Base-by-base conservation (phyloP, 2,113 vertebrate species). In the Eulemur macaco region DNA sequence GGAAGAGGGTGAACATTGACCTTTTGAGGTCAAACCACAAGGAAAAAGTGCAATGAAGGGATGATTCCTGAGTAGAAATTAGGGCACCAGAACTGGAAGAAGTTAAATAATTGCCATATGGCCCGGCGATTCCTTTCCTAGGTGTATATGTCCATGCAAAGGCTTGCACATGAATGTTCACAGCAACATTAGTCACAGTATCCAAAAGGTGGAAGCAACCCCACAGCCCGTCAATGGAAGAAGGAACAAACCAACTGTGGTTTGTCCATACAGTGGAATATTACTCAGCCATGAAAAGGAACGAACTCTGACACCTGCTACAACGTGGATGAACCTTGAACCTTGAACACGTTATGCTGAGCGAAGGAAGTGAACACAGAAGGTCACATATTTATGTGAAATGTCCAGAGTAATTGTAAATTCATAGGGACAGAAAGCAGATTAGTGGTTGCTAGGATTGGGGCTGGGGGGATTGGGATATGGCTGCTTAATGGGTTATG, bases 381-480 rank as follows among this genome's bases (percentile, higher is more conserved):
- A 71, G 3, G 3, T 73, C 78, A 52, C 50, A 42, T 27, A 29
- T 29, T 4, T 63, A 5, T 37, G 8, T n/a, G 54, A 37, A 50
- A 29, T 25, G 47, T 84, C 18, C 37, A 71, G 34, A 90, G 15
- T 17, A 39, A 34, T 17, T 18, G 37, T 0, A 27, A 31, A 64
- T 42, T 58, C 45, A 42, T 8, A 58, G 60, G 31, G 54, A 76
- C 15, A 8, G 47, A 52, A 31, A 60, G 50, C 17, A 52, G 37
- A 5, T 87, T 27, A 0, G 3, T 85, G 31, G 42, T 74, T 54
- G 20, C 31, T 10, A 17, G 71, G 34, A 18, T 6, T 50, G n/a
- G 8, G 42, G 56, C 13, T 3, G 0, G 1, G 5, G 37, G 15
- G 20, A 0, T 6, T 42, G 17, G 34, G 31, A 5, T 60, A 37